Conservation (phyloP, 2,113 vertebrate genomes). For the Macroglossus sobrinus region DNA sequence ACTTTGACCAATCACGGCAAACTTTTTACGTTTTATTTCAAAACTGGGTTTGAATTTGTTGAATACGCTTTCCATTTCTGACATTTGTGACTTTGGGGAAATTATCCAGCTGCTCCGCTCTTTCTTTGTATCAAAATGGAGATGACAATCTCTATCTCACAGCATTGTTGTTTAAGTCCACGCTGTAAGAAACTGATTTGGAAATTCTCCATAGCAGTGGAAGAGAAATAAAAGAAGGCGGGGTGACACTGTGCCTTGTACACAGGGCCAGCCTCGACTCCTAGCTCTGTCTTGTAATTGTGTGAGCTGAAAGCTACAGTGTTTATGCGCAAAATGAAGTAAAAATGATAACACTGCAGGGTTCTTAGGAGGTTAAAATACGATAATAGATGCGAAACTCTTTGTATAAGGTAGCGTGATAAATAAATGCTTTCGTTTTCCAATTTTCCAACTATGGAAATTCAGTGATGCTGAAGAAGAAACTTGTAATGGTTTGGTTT, state of each 20-base stretch:
- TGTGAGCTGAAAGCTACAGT: background rate
- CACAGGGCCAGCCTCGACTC: background rate
- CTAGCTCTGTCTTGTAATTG: background rate
- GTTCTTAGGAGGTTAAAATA: background rate
- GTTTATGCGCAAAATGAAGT: background rate
- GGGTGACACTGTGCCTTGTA: rapidly evolving
- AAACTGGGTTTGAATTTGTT: background rate
- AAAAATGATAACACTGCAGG: background rate
- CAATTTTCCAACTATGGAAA: background rate
- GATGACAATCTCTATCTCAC: background rate
- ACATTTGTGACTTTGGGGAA: background rate
- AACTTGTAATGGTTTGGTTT: background rate
- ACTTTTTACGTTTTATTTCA: background rate
- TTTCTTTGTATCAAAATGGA: background rate
- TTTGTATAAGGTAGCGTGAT: background rate
- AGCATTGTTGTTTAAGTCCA: background rate
- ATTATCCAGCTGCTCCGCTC: background rate
- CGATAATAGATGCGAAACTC: background rate
- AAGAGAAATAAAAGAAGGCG: no score
- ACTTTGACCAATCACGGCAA: background rate
- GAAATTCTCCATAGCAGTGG: background rate
- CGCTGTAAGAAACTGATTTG: background rate
- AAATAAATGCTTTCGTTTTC: background rate
- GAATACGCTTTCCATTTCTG: background rate
- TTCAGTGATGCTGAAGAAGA: background rate